A percentile compares a stretch with the other conserved stretches of the same genome.
phyloP scores from a whole-genome alignment of 2,888 invertebrate species.

The Gari tellinella region DNA sequence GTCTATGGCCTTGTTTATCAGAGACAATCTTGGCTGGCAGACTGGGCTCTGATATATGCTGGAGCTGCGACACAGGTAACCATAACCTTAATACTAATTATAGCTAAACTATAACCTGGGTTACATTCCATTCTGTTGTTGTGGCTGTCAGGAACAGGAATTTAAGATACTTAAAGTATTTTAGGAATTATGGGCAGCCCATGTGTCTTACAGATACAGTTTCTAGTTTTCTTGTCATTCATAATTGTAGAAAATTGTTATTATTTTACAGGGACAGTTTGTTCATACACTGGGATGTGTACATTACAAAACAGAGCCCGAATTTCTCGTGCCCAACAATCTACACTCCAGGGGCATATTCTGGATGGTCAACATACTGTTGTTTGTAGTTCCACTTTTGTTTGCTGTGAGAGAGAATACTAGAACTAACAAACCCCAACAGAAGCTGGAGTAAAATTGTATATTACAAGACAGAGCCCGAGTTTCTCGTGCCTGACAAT shows the following conservation, averaged over 20 bases:
- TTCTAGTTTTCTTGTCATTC: too few relatives aligned
- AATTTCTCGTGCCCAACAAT: slow-evolving; percentile 60
- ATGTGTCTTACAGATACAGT: too few relatives aligned
- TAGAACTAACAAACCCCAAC: not conserved
- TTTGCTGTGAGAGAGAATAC: slow-evolving; percentile 59
- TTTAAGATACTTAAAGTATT: too few relatives aligned
- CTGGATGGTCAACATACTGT: slow-evolving; percentile 70
- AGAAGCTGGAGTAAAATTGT: too few relatives aligned
- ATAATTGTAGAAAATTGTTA: too few relatives aligned
- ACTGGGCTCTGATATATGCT: slow-evolving; percentile 78
- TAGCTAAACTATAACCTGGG: not conserved
- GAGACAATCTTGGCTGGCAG: slow-evolving; percentile 73
- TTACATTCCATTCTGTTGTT: not conserved
- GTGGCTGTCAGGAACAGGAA: too few relatives aligned
- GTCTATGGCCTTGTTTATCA: slow-evolving; percentile 71
- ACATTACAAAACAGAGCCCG: slow-evolving; percentile 68
- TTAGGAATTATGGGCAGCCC: too few relatives aligned
- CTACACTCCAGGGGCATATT: slow-evolving; percentile 60
- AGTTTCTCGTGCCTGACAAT: too few relatives aligned
- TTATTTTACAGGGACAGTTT: slow-evolving; percentile 75
- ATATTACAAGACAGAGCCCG: too few relatives aligned
- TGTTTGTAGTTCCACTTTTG: slow-evolving; percentile 74
- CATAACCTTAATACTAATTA: not conserved
- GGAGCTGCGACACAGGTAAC: slow-evolving; percentile 80
- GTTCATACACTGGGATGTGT: slow-evolving; percentile 71